Base-by-base conservation (phyloP, 1,140 invertebrate genomes). In the Listronotus oregonensis region DNA sequence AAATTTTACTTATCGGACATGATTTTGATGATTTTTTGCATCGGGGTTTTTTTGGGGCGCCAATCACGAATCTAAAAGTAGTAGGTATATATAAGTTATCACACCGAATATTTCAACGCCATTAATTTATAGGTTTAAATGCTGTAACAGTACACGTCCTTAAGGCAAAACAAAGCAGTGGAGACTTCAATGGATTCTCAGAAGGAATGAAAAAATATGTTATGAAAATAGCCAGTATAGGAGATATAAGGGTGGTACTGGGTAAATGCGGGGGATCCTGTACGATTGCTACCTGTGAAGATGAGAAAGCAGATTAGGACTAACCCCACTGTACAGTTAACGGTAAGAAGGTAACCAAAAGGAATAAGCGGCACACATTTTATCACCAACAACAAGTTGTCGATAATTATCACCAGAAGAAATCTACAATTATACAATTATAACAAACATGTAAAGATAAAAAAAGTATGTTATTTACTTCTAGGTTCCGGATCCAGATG, bases 141-240 rank as follows among this genome's bases (percentile, higher is more conserved):
- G 84, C 89, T 0, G 86, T 88, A 12, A 78, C 92, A 51, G 86
- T 90, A 44, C 91, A 93, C 75, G 82, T 93, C n/a, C 82, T 85
- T 1, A 81, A 79, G 68, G 76, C 85, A 5, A 82, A 85, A 54
- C 82, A 77, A 62, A 67, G 78, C 11, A 75, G 78, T 31, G 82
- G 82, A 52, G 81, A 82, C 68, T 54, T 66, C 15, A 54, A 82
- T 72, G 82, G 70, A 3, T 76, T 74, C 39, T 71, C 69, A 54
- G 73, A 71, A 11, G 59, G 63, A 14, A 54, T 69, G 56, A 83
- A 77, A 73, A 85, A 81, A 71, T 91, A 86, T 76, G 82, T 83
- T 18, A 81, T 93, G 59, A 84, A 86, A 68, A 85, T 92, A 14
- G 89, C 89, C 0, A 88, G 86, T 68, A 86, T 90, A 0, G 90